Evolutionary conservation across 1,140 invertebrate species (phyloP).

Genomic region (Sipha flava): DNA sequence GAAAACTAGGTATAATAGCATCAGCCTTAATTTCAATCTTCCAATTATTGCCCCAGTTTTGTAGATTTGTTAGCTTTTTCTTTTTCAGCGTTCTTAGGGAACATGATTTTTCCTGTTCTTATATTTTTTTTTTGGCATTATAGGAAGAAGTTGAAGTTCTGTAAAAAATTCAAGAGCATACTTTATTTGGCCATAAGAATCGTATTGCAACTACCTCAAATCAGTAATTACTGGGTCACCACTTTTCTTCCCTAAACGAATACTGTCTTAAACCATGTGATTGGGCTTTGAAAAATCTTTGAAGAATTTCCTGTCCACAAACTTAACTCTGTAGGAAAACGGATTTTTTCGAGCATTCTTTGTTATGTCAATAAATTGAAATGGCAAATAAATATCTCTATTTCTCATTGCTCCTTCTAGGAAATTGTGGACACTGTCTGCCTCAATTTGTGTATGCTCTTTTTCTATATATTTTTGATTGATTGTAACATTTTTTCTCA

Average conservation of each 20-base stretch:
- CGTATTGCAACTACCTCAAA: background rate
- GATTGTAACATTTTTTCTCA: background rate
- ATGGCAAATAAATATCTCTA: background rate
- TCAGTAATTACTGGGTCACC: background rate
- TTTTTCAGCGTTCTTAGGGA: background rate
- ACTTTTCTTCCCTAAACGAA: background rate
- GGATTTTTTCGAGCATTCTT: background rate
- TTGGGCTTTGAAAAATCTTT: background rate
- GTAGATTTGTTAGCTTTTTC: background rate
- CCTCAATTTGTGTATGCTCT: background rate
- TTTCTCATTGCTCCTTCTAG: background rate
- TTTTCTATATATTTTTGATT: background rate
- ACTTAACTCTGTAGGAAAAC: background rate
- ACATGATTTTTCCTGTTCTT: background rate
- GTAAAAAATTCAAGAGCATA: background rate
- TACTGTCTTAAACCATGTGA: background rate
- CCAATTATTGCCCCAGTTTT: background rate
- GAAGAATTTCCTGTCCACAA: background rate
- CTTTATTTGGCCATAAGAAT: background rate
- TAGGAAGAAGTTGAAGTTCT: background rate
- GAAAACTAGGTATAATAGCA: too few species aligned
- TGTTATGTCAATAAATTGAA: background rate
- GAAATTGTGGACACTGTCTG: background rate
- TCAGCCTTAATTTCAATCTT: background rate
- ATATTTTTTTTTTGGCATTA: background rate